Evolutionary conservation across 1,140 invertebrate genomes (phyloP), one percentile per base, ranked within the genome.

Genomic region (Dinoponera quadriceps): DNA sequence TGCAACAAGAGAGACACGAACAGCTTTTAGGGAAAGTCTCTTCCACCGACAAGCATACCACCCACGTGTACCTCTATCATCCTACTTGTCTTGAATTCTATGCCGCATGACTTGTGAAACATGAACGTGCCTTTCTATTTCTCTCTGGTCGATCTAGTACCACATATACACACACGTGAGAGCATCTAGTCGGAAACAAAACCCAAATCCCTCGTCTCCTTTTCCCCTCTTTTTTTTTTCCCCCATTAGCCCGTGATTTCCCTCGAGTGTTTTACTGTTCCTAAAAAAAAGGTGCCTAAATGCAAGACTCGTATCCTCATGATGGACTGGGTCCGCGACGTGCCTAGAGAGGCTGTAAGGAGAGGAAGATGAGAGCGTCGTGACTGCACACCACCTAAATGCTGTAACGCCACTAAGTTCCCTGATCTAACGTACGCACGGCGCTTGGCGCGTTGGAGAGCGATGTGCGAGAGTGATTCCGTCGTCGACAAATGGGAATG

Each of bases 321-420:
- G 90, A 71, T 80, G 75, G 65, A 87, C 88, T 89, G 89, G 91
- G 90, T 94, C 93, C 92, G 90, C 89, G 89, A 90, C 91, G 93
- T 90, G 92, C 93, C 93, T 94, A 93, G 91, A 94, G 92, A 91
- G 90, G 93, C 91, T 94, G 93, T 86, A 93, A 94, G 93, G 85
- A 92, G 92, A 90, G 83, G 91, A 90, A 92, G 90, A 82, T 73
- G 75, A 90, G 82, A 90, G 82, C 86, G 89, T 90, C 83, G 85
- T 85, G 77, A 83, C 87, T 80, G 86, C 88, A 89, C 85, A 54
- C 88, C 90, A 89, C 88, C 86, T 89, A 90, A 91, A 91, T 91
- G 90, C 93, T 94, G 93, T 87, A 94, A 94, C 91, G 85, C 88
- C 89, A 86, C 89, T 93, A 91, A 88, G 54, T 82, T 48, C 72